Conservation (phyloP, 2,888 invertebrate species). For the Yponomeuta malinellus region DNA sequence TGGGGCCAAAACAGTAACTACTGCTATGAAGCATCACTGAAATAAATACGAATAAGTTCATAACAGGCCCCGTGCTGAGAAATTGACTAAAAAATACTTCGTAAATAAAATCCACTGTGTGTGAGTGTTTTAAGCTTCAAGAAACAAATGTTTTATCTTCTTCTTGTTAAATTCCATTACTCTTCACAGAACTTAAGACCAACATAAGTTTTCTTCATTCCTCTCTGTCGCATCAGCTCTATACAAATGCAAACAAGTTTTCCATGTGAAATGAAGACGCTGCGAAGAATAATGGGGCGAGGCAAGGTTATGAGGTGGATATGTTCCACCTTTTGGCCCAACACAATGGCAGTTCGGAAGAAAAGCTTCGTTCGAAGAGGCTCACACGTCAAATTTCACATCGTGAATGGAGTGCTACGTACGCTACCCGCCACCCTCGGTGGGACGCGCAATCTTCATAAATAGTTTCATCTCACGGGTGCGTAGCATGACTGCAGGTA, state of each 20-base stretch:
- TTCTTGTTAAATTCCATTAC: too few species aligned
- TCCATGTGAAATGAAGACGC: slow-evolving; percentile 43
- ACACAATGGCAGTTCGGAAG: slow-evolving; percentile 44
- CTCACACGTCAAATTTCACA: slow-evolving; percentile 75
- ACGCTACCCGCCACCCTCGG: slow-evolving; percentile 32
- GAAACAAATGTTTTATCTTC: too few species aligned
- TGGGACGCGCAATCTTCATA: slow-evolving; percentile 62
- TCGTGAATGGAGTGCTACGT: slow-evolving; percentile 48
- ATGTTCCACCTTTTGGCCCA: slow-evolving; percentile 43
- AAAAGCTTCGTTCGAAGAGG: slow-evolving; percentile 46
- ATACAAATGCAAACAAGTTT: slow-evolving; percentile 23
- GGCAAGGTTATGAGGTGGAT: slow-evolving; percentile 55
- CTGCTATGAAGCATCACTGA: too few species aligned
- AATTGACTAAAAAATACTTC: too few species aligned
- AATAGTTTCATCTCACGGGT: slow-evolving; percentile 60
- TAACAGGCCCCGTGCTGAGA: too few species aligned
- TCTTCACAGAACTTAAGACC: too few species aligned
- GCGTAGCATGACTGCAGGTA: background rate
- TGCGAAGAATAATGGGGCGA: slow-evolving; percentile 55
- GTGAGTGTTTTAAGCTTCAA: too few species aligned
- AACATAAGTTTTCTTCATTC: too few species aligned
- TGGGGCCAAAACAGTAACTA: too few species aligned
- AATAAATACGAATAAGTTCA: too few species aligned
- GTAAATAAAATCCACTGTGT: too few species aligned
- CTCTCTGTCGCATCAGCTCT: slow-evolving; percentile 28